These are phyloP conservation scores for Pontoporia blainvillei DNA, from an alignment of 2,113 vertebrate species.

Conservation along the genomic window DNA sequence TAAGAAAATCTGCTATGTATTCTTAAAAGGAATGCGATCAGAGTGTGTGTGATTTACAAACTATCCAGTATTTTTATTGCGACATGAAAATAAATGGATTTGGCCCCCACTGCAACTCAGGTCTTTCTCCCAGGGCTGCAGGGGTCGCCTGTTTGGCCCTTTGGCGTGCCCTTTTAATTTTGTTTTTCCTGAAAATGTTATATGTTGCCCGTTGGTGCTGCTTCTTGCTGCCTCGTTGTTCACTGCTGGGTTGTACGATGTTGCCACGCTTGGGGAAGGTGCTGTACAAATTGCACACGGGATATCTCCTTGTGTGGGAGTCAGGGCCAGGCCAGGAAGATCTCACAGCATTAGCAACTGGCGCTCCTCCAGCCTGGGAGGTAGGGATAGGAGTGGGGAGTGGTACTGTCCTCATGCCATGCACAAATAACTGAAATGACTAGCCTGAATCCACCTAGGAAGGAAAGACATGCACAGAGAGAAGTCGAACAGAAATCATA, in stretches of 20 bases:
- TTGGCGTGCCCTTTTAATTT: conserved; percentile 30
- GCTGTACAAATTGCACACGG: background rate
- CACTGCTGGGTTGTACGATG: background rate
- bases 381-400: background rate
- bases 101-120: background rate
- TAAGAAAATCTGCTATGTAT: conserved; percentile 41
- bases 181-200: conserved; percentile 9
- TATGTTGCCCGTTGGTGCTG: background rate
- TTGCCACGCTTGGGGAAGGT: background rate
- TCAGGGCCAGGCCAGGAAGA: background rate
- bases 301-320: background rate
- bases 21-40: conserved; percentile 53
- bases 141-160: background rate
- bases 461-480: background rate
- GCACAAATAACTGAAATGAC: background rate
- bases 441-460: background rate
- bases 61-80: conserved; percentile 41
- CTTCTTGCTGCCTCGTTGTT: conserved; percentile 28
- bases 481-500: background rate
- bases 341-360: background rate
- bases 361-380: background rate
- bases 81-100: conserved; percentile 54
- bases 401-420: rapidly evolving
- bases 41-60: conserved; percentile 17
- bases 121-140: background rate